Base-by-base conservation (phyloP, 1,140 invertebrate genomes). In the Anastatus disparis region DNA sequence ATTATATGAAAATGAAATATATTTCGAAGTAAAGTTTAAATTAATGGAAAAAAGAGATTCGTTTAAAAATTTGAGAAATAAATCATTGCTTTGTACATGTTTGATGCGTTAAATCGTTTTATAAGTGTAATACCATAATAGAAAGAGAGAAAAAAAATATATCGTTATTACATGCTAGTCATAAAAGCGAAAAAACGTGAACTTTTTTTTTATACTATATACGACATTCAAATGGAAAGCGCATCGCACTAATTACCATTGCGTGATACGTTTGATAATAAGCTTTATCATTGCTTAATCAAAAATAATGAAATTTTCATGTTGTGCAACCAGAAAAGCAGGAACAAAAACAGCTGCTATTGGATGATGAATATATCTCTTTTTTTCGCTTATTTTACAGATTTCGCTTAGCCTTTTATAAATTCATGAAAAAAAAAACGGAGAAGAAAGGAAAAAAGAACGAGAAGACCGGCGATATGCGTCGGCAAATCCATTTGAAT, bases 241-340 rank as follows among this genome's bases (percentile, higher is more conserved):
- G n/a, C n/a, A 17, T 44, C 40, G 40, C 35, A 15, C 44, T 68
- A 68, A 68, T 68, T 59, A 46, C 29, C 65, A 68, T 68, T 68
- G 65, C 65, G 27, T 40, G 55, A 68, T 52, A 35, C 53, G 20
- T n/a, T 0, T 38, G 55, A 56, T 48, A 58, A 48, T 48, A 59
- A 67, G 40, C 55, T 48, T 40, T 52, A 67, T 46, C 35, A 3
- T 27, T 20, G 10, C 15, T 15, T 40, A 40, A 68, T 68, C 42
- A 68, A 59, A 68, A 50, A 17, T 58, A 46, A 56, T 67, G 38
- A 46, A 56, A 67, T 29, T 68, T n/a, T n/a, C n/a, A n/a, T 31
- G 65, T 68, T 68, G 55, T 59, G 65, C 13, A 68, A 68, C 31
- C n/a, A 24, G 65, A 48, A 68, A 52, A 68, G 13, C 31, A 27